phyloP scores from a whole-genome alignment of 2,888 invertebrate species.

The Anthophora plumipes region DNA sequence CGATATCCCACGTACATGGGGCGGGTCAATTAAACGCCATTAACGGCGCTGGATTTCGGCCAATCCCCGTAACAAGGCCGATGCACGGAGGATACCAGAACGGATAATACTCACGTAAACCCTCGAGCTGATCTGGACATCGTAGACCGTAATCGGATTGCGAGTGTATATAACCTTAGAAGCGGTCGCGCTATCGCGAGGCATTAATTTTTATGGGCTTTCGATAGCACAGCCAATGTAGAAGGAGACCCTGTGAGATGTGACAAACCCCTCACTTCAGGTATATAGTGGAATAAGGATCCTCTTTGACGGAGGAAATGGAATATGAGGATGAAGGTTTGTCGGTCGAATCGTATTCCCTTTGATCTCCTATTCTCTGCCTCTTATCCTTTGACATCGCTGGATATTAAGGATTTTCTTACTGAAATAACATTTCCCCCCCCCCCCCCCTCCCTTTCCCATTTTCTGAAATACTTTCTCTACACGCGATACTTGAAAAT shows the following conservation, averaged over 20 bases:
- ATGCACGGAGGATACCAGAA: constrained; percentile 60
- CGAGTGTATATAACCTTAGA: constrained; percentile 23
- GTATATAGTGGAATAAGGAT: not conserved
- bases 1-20: constrained; percentile 43
- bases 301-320: not conserved
- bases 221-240: constrained; percentile 46
- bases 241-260: not conserved
- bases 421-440: not conserved
- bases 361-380: not conserved
- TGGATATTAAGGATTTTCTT: not conserved
- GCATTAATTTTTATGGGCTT: constrained; percentile 70
- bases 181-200: constrained; percentile 37
- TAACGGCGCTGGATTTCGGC: constrained; percentile 72
- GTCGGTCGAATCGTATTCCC: not conserved
- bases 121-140: constrained; percentile 55
- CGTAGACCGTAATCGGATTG: constrained; percentile 70
- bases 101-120: constrained; percentile 60
- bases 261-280: not conserved
- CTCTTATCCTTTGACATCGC: not conserved
- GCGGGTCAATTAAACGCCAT: constrained; percentile 77
- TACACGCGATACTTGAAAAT: too few species aligned
- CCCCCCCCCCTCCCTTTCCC: too few species aligned
- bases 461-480: too few species aligned
- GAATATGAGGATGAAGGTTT: not conserved
- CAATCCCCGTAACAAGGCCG: constrained; percentile 66